Base-by-base conservation (phyloP, 2,113 vertebrate species). In the Arenaria interpres region DNA sequence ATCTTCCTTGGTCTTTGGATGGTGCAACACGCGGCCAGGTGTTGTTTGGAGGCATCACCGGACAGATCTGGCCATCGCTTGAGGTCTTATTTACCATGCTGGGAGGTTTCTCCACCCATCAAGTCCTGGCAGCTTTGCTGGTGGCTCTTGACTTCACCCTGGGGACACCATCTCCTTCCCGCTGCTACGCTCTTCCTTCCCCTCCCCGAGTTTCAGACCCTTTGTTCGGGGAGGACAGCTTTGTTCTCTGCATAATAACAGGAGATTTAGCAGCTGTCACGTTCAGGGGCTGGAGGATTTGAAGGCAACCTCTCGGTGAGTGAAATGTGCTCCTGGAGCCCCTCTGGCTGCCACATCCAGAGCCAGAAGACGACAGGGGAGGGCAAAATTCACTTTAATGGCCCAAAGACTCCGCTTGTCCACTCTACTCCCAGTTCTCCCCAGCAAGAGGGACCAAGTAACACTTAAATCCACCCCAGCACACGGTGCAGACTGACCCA, bases 211-310 rank as follows among this genome's bases (percentile, higher is more conserved):
- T 8, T 95, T 76, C 89, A 69, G 72, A 66, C 63, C 72, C 12
- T 95, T 90, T 85, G 85, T 73, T 85, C 14, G 4, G 2, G 2
- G 56, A 85, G 81, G 56, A 76, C 69, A 85, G 90, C 72, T 93
- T 89, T 68, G 90, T 67, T 93, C 90, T 79, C 63, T 46, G 79
- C 56, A 41, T 43, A 72, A 69, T 19, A 79, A 46, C 28, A 84
- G 79, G 81, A 77, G 89, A 97, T 72, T 85, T 46, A 89, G 54
- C 83, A 75, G 71, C 85, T 66, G 64, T 63, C 95, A 72, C 5
- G 22, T 22, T 14, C 23, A 1, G 76, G 64, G 74, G 59, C 85
- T 72, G n/a, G 6, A 83, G 62, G 77, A 68, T 46, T 73, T 60
- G 48, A 72, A 88, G 43, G 62, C 54, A 76, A 89, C 35, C 32